Evolutionary conservation across 2,113 vertebrate genomes (phyloP).

Genomic region (Mesocricetus auratus): DNA sequence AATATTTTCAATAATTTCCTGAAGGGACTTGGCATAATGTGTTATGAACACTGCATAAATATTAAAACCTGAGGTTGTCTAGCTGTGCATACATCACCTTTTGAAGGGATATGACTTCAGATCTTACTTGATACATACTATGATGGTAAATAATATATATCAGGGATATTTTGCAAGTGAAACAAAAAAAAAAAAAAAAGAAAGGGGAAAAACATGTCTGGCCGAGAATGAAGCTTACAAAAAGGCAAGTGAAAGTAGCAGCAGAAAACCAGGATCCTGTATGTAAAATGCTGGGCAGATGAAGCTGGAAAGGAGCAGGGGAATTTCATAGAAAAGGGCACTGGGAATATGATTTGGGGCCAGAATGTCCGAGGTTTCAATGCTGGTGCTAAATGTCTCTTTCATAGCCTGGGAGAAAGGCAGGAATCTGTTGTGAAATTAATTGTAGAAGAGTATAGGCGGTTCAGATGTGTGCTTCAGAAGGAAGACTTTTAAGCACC

Average conservation of each 20-base stretch:
- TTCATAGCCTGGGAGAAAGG: not conserved
- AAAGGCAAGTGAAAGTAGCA: conserved; percentile 51
- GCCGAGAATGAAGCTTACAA: not conserved
- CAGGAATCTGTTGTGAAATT: not conserved
- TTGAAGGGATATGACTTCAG: not conserved
- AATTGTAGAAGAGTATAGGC: not conserved
- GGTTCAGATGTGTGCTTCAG: not conserved
- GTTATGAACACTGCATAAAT: conserved; percentile 3
- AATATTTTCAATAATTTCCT: not conserved
- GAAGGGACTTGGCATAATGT: not conserved
- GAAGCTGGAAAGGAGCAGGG: not conserved
- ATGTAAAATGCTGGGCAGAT: not conserved
- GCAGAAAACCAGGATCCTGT: conserved; percentile 1
- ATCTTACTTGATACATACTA: not conserved
- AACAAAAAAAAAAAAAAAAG: not conserved
- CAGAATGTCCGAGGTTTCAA: conserved; percentile 37
- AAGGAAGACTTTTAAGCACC: not conserved
- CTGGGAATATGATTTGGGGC: not conserved
- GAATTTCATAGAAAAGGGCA: conserved; percentile 47
- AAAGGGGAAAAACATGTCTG: not conserved
- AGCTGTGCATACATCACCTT: not conserved
- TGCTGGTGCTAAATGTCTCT: not conserved
- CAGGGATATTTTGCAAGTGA: not conserved
- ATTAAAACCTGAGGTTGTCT: not conserved
- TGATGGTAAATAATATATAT: not conserved